Conservation (phyloP, 2,888 invertebrate genomes). For the Choristoneura rosaceana region DNA sequence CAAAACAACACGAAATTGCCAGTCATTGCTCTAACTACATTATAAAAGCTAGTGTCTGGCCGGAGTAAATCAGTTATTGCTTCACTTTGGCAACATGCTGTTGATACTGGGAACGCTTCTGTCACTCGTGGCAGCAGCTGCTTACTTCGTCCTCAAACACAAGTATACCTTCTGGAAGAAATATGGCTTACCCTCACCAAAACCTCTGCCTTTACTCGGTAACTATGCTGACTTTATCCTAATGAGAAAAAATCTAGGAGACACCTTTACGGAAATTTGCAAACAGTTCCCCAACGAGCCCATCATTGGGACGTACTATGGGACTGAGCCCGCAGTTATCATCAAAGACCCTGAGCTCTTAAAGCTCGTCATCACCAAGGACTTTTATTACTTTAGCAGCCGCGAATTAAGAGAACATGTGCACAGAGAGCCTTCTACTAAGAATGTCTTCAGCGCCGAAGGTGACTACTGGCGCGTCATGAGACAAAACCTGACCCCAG, state of each 20-base stretch:
- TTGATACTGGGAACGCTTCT: background rate
- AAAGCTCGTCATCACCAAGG: slow-evolving; percentile 63
- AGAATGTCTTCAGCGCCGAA: slow-evolving; percentile 59
- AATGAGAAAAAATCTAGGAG: slow-evolving; percentile 52
- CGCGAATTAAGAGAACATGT: slow-evolving; percentile 60
- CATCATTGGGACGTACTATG: slow-evolving; percentile 65
- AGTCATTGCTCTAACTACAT: background rate
- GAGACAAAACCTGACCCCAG: slow-evolving; percentile 66
- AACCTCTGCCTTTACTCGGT: slow-evolving; percentile 62
- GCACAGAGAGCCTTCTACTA: slow-evolving; percentile 56
- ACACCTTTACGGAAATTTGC: slow-evolving; percentile 57
- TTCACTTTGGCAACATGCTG: background rate
- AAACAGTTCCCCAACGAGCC: slow-evolving; percentile 59
- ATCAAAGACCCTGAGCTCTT: slow-evolving; percentile 65
- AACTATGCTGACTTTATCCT: slow-evolving; percentile 62
- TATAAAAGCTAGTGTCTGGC: background rate
- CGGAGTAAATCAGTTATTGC: background rate
- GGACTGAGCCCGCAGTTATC: slow-evolving; percentile 67
- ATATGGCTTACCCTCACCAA: slow-evolving; percentile 55
- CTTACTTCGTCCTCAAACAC: background rate
- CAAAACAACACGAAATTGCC: background rate
- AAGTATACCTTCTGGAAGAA: slow-evolving; percentile 64
- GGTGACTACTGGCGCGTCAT: slow-evolving; percentile 70
- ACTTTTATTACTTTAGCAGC: slow-evolving; percentile 69
- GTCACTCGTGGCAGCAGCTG: background rate